These are phyloP conservation scores for Tillus elongatus DNA, from an alignment of 2,888 invertebrate species.

Conservation along the genomic window DNA sequence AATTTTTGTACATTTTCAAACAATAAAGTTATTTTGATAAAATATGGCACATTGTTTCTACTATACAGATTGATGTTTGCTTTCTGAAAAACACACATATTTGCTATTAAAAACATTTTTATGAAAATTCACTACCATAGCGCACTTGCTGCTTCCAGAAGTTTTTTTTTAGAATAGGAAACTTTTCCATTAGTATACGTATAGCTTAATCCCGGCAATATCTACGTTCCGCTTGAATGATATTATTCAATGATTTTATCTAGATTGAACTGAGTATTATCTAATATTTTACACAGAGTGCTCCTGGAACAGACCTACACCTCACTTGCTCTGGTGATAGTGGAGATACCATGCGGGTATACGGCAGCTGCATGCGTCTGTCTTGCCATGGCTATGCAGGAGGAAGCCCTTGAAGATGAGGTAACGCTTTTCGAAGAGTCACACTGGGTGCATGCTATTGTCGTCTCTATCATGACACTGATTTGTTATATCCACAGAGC, in stretches of 20 bases:
- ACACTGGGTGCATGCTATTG: slow-evolving; percentile 52
- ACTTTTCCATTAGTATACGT: too few species aligned
- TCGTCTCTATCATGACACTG: slow-evolving; percentile 52
- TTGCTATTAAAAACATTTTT: too few species aligned
- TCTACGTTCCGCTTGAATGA: too few species aligned
- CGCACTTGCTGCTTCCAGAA: too few species aligned
- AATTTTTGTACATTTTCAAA: too few species aligned
- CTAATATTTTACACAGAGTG: slow-evolving; percentile 24
- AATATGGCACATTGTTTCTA: too few species aligned
- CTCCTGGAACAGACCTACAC: slow-evolving; percentile 49
- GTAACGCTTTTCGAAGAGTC: slow-evolving; percentile 33
- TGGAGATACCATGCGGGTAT: slow-evolving; percentile 54
- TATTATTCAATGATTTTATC: neutral
- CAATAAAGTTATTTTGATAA: too few species aligned
- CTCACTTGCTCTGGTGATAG: slow-evolving; percentile 46
- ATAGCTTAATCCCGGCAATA: too few species aligned
- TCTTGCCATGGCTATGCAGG: slow-evolving; percentile 53
- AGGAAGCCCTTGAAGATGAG: slow-evolving; percentile 42
- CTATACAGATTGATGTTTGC: too few species aligned
- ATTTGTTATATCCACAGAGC: slow-evolving; percentile 56
- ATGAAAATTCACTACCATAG: too few species aligned
- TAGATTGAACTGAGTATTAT: slow-evolving; percentile 5
- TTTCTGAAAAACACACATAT: too few species aligned
- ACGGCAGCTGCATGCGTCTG: slow-evolving; percentile 51
- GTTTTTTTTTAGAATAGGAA: too few species aligned